Percentiles rank a stretch among this genome's conserved stretches.
phyloP scores from a whole-genome alignment of 2,888 invertebrate genomes.

The Spilarctia lutea region DNA sequence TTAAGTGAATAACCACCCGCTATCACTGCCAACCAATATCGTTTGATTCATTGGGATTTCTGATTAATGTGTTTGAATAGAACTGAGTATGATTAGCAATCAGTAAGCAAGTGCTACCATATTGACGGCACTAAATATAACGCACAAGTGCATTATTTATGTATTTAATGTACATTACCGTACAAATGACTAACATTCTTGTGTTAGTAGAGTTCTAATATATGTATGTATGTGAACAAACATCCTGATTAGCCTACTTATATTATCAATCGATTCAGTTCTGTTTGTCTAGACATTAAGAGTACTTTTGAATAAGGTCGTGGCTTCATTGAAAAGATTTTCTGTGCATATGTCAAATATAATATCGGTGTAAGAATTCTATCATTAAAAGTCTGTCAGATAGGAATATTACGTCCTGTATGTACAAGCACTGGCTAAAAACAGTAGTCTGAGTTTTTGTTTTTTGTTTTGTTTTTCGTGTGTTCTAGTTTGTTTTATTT shows the following conservation, averaged over 20 bases:
- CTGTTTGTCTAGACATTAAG: neutral
- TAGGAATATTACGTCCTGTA: too few relatives aligned
- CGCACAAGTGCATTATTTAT: slow-evolving; percentile 13
- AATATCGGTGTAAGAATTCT: too few relatives aligned
- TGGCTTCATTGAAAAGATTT: neutral
- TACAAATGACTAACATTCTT: neutral
- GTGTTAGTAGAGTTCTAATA: neutral
- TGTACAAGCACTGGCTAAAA: too few relatives aligned
- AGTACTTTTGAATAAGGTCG: neutral
- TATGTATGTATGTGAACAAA: neutral
- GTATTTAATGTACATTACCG: slow-evolving; percentile 6
- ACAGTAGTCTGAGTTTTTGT: too few relatives aligned
- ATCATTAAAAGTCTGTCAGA: too few relatives aligned
- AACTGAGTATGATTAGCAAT: slow-evolving; percentile 44
- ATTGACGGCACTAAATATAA: slow-evolving; percentile 22
- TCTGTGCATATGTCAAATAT: neutral
- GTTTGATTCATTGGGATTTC: slow-evolving; percentile 40
- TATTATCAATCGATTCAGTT: neutral
- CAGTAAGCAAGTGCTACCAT: slow-evolving; percentile 35
- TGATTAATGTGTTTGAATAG: slow-evolving; percentile 57
- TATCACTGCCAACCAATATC: slow-evolving; percentile 23
- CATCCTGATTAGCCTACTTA: neutral
- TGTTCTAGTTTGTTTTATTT: too few relatives aligned
- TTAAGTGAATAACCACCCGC: slow-evolving; percentile 24
- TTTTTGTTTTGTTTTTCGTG: too few relatives aligned